phyloP scores from a whole-genome alignment of 1,140 invertebrate genomes.

The Aphelinus atriplicis region DNA sequence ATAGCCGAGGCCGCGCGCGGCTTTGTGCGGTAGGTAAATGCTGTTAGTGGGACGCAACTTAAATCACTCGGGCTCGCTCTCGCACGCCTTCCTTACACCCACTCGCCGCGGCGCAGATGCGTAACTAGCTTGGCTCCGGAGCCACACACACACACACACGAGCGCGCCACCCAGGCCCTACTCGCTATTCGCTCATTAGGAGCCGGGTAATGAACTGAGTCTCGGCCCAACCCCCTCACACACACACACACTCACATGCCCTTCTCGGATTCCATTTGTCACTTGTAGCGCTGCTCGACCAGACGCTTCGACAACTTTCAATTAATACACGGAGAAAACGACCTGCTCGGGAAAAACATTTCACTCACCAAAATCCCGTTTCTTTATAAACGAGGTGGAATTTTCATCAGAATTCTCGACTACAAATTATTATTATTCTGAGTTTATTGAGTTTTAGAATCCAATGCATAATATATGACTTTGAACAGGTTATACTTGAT shows the following conservation, averaged over 20 bases:
- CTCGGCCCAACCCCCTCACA: too few relatives aligned
- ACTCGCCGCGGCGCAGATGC: not conserved
- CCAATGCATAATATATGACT: too few relatives aligned
- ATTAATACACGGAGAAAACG: not conserved
- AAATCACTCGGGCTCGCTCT: slow-evolving; percentile 43
- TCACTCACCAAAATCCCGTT: too few relatives aligned
- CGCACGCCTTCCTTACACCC: slow-evolving; percentile 37
- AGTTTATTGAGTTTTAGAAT: too few relatives aligned
- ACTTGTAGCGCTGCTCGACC: not conserved
- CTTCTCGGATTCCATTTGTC: slow-evolving; percentile 25
- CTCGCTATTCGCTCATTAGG: slow-evolving; percentile 31
- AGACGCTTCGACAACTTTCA: not conserved
- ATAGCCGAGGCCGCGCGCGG: not conserved
- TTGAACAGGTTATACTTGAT: too few relatives aligned
- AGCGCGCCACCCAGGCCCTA: not conserved
- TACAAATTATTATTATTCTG: too few relatives aligned
- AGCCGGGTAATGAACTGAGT: slow-evolving; percentile 24
- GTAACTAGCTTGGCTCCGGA: slow-evolving; percentile 15
- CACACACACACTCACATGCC: not conserved
- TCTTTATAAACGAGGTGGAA: too few relatives aligned
- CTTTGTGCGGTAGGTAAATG: slow-evolving; percentile 24
- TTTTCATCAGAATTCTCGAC: too few relatives aligned
- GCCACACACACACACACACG: not conserved
- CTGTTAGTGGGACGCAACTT: slow-evolving; percentile 39
- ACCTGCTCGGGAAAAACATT: too few relatives aligned